Evolutionary conservation across 23 tunicate genomes (phyloP).

Genomic region (Corella eumyota): DNA sequence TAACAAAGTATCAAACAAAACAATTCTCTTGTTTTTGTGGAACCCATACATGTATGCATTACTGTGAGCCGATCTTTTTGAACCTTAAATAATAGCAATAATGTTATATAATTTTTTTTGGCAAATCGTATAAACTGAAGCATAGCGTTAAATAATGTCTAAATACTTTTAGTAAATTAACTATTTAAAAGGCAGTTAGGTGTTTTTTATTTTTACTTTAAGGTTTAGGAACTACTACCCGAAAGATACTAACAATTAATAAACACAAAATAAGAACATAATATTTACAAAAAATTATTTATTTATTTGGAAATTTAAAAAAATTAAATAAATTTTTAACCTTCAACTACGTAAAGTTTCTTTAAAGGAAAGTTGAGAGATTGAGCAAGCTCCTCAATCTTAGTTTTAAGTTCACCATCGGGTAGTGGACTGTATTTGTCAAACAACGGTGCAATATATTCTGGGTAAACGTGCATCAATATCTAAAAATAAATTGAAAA

Average conservation of each 20-base stretch:
- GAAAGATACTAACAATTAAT: too few relatives aligned
- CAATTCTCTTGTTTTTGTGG: constrained; percentile 93
- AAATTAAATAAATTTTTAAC: background rate
- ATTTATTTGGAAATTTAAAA: background rate
- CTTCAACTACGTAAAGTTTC: constrained; percentile 95
- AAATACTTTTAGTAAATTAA: too few relatives aligned
- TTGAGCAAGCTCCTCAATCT: constrained; percentile 78
- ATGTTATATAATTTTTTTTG: background rate
- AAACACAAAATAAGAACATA: too few relatives aligned
- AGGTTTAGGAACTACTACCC: too few relatives aligned
- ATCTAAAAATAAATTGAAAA: constrained; percentile 4
- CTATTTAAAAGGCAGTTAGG: too few relatives aligned
- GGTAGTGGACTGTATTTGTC: constrained; percentile 91
- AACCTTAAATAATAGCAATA: constrained; percentile 20
- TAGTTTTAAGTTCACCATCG: constrained; percentile 83
- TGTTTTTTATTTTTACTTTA: too few relatives aligned
- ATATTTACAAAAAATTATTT: too few relatives aligned
- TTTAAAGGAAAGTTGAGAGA: constrained; percentile 77
- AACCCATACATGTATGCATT: constrained; percentile 99
- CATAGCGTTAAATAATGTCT: too few relatives aligned
- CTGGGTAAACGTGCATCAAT: constrained; percentile 84
- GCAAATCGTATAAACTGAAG: too few relatives aligned
- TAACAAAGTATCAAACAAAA: constrained; percentile 83
- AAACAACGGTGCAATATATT: constrained; percentile 94
- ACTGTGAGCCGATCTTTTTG: constrained; percentile 97